phyloP scores from a whole-genome alignment of 2,113 vertebrate species.

The Brachionichthys hirsutus region DNA sequence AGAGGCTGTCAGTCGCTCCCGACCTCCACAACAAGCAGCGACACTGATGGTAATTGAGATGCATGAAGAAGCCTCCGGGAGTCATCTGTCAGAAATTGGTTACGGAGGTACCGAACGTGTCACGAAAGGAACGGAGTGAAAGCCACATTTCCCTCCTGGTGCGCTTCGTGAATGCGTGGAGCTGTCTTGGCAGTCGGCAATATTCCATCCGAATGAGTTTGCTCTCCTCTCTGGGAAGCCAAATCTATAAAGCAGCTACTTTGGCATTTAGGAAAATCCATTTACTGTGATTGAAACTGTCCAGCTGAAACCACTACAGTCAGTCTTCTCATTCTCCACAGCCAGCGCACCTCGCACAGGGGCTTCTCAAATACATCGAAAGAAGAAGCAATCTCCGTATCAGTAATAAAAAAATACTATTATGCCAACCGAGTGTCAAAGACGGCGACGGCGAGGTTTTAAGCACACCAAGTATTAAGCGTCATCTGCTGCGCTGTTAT shows the following conservation, averaged over 20 bases:
- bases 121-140: conserved; percentile 35
- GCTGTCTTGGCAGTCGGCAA: conserved; percentile 62
- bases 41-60: conserved; percentile 53
- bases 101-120: conserved; percentile 18
- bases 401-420: conserved; percentile 31
- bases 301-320: conserved; percentile 72
- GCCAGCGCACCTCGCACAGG: conserved; percentile 42
- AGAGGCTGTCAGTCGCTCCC: conserved; percentile 10
- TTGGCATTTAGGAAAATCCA: conserved; percentile 76
- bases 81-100: conserved; percentile 47
- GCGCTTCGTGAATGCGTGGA: conserved; percentile 41
- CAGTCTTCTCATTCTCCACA: conserved; percentile 63
- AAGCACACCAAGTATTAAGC: conserved; percentile 12
- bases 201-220: conserved; percentile 72
- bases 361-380: conserved; percentile 33
- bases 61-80: conserved; percentile 36
- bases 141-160: conserved; percentile 38
- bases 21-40: conserved; percentile 25
- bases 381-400: conserved; percentile 53
- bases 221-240: conserved; percentile 58
- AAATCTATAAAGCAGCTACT: conserved; percentile 73
- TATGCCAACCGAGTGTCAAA: conserved; percentile 27
- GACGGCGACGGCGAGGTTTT: conserved; percentile 6
- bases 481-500: conserved; percentile 12
- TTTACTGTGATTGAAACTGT: conserved; percentile 76